Evolutionary conservation across 2,113 vertebrate genomes (phyloP), one percentile per base, ranked within the genome.

Genomic region (Typhlomys cinereus): DNA sequence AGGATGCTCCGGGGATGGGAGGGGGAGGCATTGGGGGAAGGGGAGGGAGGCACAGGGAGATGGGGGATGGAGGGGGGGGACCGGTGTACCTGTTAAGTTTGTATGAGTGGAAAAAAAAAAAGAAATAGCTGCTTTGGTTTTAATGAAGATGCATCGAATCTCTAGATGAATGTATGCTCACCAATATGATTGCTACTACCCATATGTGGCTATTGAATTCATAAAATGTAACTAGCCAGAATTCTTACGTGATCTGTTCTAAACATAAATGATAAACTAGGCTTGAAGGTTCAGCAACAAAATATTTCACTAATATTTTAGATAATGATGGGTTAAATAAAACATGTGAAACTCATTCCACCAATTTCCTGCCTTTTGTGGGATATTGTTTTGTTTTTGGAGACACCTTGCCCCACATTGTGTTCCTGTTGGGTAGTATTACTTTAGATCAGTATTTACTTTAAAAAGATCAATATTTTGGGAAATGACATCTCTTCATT

Each of bases 301-400:
- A 62, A 85, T 80, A n/a, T 52, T 66, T 93, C n/a, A n/a, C 85
- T 80, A 84, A n/a, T 67, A 79, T 36, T 50, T 82, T 39, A 15
- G 21, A 41, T 88, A n/a, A n/a, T n/a, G n/a, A 34, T 87, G 29
- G 7, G 2, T 75, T 82, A 86, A 76, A 66, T 76, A 27, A 71
- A 89, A 67, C 41, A n/a, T n/a, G n/a, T n/a, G n/a, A n/a, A n/a
- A n/a, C n/a, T n/a, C n/a, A n/a, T n/a, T n/a, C n/a, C n/a, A n/a
- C n/a, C n/a, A n/a, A n/a, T n/a, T n/a, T n/a, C n/a, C n/a, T n/a
- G n/a, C n/a, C n/a, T n/a, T n/a, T n/a, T n/a, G n/a, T n/a, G n/a
- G n/a, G n/a, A n/a, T n/a, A n/a, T n/a, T n/a, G n/a, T n/a, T n/a
- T n/a, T n/a, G n/a, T n/a, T n/a, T n/a, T n/a, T n/a, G n/a, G n/a